Base-by-base conservation (phyloP, 2,113 vertebrate genomes). In the Alectura lathami region DNA sequence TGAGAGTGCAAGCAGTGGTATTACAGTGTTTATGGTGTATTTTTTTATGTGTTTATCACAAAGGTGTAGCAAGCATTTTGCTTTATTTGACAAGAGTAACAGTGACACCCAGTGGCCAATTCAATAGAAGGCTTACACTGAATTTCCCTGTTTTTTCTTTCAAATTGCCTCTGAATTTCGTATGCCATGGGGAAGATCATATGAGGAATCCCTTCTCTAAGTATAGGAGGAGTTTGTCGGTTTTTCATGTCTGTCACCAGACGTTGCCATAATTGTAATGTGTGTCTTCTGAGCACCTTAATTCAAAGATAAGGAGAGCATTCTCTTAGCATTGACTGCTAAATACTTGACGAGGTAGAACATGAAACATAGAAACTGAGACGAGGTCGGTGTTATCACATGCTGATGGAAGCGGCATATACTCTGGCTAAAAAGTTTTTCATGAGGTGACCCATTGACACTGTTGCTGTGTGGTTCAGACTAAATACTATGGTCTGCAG, bases 21-120 rank as follows among this genome's bases (percentile, higher is more conserved):
- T 15, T 40, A 66, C 51, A 23, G 64, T 32, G 5, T 42, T n/a
- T 53, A 0, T 6, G 38, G 38, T n/a, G n/a, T n/a, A n/a, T n/a
- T n/a, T n/a, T n/a, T n/a, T n/a, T n/a, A n/a, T n/a, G n/a, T n/a
- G n/a, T n/a, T n/a, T n/a, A 17, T 75, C 43, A 6, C 62, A 3
- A 6, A 8, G 27, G 5, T 4, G 6, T 3, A 2, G 0, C 6
- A 24, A 69, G 54, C 62, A 4, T 16, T 42, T 15, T 83, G 15
- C 64, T 32, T 59, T 32, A 0, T 29, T 86, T 89, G 56, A 78
- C 74, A 56, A n/a, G 91, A 64, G 78, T 43, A 94, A 84, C 56
- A 88, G 84, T 92, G 96, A 89, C 94, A 89, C 62, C 93, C 38
- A 84, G 89, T 92, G 96, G 91, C 64, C 9, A 63, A 6, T 7